phyloP scores from a whole-genome alignment of 2,113 vertebrate species.

The Psittacara wagleri region DNA sequence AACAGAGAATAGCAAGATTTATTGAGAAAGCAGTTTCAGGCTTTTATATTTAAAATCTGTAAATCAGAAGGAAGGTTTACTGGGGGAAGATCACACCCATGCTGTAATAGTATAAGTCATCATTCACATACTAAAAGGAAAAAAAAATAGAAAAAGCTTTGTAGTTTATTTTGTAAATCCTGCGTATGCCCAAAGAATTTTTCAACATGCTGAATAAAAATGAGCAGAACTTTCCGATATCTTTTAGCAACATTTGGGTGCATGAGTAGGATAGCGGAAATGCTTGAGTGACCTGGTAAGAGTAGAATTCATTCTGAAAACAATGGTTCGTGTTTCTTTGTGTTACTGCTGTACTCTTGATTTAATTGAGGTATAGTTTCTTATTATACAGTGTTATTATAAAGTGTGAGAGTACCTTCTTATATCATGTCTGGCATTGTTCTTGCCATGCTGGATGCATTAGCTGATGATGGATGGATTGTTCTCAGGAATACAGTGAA shows the following conservation, averaged over 20 bases:
- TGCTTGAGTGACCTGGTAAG: not conserved
- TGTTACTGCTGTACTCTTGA: not conserved
- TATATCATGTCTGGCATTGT: not conserved
- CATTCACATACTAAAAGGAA: not conserved
- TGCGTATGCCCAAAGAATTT: not conserved
- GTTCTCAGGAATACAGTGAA: not conserved
- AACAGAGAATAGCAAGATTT: not conserved
- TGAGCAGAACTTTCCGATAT: not conserved
- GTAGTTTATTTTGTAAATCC: not conserved
- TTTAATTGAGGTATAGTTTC: not conserved
- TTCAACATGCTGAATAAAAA: not conserved
- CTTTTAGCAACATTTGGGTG: not conserved
- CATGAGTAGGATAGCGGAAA: not conserved
- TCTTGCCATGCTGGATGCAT: not conserved
- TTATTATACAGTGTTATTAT: not conserved
- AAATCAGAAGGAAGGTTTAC: not conserved
- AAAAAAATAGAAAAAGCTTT: not conserved
- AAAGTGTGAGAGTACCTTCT: not conserved
- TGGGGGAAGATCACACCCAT: not conserved
- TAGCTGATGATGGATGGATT: slow-evolving; percentile 22
- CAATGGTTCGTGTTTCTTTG: not conserved
- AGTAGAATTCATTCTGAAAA: not conserved
- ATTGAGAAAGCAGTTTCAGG: slow-evolving; percentile 5
- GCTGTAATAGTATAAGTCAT: not conserved
- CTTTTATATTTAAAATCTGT: not conserved